phyloP scores from a whole-genome alignment of 2,797 vertebrate genomes.

The Thaleichthys pacificus region DNA sequence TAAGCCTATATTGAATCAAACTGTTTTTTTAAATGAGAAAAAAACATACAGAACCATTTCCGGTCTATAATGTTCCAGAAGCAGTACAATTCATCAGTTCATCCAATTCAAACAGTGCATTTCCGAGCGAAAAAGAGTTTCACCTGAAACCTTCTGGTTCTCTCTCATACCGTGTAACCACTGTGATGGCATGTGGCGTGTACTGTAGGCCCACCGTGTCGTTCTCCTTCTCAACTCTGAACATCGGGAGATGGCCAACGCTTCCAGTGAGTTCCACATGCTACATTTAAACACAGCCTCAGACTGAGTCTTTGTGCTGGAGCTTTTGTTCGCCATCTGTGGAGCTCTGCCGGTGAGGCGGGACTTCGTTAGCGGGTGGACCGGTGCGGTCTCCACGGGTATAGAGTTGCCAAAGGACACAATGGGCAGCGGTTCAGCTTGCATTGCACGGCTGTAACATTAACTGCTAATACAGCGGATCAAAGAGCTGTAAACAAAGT shows the following conservation, averaged over 20 bases:
- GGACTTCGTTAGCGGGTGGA: slow-evolving; percentile 47
- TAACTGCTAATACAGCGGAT: slow-evolving; percentile 69
- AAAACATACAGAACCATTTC: slow-evolving; percentile 43
- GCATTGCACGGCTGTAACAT: slow-evolving; percentile 68
- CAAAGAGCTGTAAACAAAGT: slow-evolving; percentile 67
- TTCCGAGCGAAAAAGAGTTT: too few relatives aligned
- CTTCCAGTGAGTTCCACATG: slow-evolving; percentile 44
- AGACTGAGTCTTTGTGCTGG: slow-evolving; percentile 63
- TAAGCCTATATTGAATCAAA: slow-evolving; percentile 50
- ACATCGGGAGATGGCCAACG: slow-evolving; percentile 15
- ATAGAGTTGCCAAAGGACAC: slow-evolving; percentile 66
- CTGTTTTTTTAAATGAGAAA: slow-evolving; percentile 19
- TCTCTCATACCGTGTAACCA: too few relatives aligned
- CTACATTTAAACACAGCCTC: slow-evolving; percentile 60
- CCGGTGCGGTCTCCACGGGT: slow-evolving; percentile 63
- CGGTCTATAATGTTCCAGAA: slow-evolving; percentile 47
- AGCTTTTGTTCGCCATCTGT: slow-evolving; percentile 66
- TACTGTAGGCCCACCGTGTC: not conserved
- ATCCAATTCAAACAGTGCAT: too few relatives aligned
- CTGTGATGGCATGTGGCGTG: not conserved
- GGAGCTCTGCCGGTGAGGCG: slow-evolving; percentile 62
- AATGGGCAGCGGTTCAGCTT: slow-evolving; percentile 67
- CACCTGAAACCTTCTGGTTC: too few relatives aligned
- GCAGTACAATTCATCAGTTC: too few relatives aligned
- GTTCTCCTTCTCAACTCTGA: not conserved